A percentile compares a stretch with the other conserved stretches of the same genome.
Evolutionary conservation across 2,113 vertebrate genomes (phyloP).

Genomic region (Albula glossodonta): DNA sequence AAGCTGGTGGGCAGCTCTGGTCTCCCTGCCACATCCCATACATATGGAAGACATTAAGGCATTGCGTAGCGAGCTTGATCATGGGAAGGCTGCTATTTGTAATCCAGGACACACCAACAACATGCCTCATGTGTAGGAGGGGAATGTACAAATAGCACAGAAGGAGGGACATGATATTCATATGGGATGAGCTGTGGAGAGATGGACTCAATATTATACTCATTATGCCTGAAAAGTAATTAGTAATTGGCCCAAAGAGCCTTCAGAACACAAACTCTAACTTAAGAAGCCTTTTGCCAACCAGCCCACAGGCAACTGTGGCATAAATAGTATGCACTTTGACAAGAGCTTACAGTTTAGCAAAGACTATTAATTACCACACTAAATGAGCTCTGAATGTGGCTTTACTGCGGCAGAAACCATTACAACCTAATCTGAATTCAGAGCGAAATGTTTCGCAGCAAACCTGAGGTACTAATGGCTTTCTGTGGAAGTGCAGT

Average conservation of each 20-base stretch:
- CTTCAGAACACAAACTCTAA: conserved; percentile 31
- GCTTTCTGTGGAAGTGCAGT: not conserved
- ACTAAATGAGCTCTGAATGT: not conserved
- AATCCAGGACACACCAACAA: conserved; percentile 57
- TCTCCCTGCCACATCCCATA: conserved; percentile 46
- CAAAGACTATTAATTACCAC: not conserved
- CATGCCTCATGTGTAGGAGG: conserved; percentile 46
- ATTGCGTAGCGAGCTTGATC: conserved; percentile 58
- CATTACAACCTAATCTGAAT: not conserved
- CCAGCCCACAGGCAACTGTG: not conserved
- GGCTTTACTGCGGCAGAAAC: not conserved
- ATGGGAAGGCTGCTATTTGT: conserved; percentile 39
- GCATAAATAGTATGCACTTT: not conserved
- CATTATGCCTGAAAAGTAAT: conserved; percentile 43
- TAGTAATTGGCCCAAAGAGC: conserved; percentile 17
- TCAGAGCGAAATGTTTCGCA: not conserved
- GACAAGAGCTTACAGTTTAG: not conserved
- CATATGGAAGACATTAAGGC: conserved; percentile 72
- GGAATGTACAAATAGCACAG: conserved; percentile 22
- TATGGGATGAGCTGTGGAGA: conserved; percentile 37
- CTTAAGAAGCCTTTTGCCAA: conserved; percentile 39
- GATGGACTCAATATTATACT: conserved; percentile 52
- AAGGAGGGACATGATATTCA: conserved; percentile 32
- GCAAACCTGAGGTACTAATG: not conserved
- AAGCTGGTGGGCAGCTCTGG: conserved; percentile 27